Conservation (phyloP, 2,797 vertebrate genomes). For the Artibeus jamaicensis region DNA sequence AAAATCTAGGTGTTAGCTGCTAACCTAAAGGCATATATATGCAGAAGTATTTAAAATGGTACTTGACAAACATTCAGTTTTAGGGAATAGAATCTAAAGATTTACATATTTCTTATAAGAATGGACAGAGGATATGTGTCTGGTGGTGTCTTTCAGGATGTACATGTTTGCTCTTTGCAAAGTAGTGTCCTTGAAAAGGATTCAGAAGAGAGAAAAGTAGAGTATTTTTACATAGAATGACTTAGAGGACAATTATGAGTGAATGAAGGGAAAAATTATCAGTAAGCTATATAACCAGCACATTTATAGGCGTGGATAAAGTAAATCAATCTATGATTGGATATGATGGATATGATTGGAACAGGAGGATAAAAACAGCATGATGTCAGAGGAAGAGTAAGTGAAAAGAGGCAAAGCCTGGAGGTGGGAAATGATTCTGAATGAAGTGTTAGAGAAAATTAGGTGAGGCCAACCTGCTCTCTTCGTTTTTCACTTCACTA, state of each 20-base stretch:
- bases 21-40: not conserved
- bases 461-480: not conserved
- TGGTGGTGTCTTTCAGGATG: not conserved
- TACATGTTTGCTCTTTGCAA: conserved; percentile 1
- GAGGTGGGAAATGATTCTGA: not conserved
- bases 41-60: conserved; percentile 2
- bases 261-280: not conserved
- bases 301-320: not conserved
- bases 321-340: not conserved
- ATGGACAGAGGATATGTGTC: not conserved
- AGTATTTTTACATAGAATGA: conserved; percentile 28
- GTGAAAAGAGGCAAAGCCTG: not conserved
- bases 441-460: not conserved
- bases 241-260: not conserved
- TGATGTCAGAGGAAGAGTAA: not conserved
- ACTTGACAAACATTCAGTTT: conserved; percentile 1
- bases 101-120: not conserved
- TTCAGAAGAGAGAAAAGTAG: conserved; percentile 9
- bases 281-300: not conserved
- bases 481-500: not conserved
- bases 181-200: not conserved
- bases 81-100: conserved; percentile 14
- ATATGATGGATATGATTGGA: not conserved
- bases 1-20: not conserved
- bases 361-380: not conserved